phyloP scores from a whole-genome alignment of 2,888 invertebrate genomes.

The Habroteleia sp. region DNA sequence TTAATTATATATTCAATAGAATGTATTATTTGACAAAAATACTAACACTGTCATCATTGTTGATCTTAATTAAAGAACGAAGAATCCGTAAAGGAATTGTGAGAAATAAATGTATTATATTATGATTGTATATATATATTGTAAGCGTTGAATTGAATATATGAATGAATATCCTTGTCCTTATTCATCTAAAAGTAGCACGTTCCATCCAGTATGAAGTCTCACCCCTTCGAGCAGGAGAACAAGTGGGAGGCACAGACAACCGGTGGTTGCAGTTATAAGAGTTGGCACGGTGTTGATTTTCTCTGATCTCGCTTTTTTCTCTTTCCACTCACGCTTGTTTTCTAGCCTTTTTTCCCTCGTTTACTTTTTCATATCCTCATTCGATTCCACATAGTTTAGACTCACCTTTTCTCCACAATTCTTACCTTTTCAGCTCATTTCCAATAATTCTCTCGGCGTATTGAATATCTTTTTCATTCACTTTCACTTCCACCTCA shows the following conservation, averaged over 20 bases:
- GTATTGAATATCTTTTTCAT: constrained; percentile 63
- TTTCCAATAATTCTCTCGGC: constrained; percentile 58
- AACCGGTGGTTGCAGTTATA: constrained; percentile 78
- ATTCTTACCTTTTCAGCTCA: constrained; percentile 65
- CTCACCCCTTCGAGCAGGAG: constrained; percentile 67
- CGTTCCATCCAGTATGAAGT: constrained; percentile 74
- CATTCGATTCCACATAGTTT: constrained; percentile 45
- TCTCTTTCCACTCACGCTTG: constrained; percentile 45
- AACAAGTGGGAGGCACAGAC: constrained; percentile 72
- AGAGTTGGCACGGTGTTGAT: constrained; percentile 78
- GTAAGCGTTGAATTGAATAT: constrained; percentile 65
- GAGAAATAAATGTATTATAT: not conserved
- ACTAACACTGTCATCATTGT: too few relatives aligned
- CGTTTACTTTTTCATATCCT: constrained; percentile 57
- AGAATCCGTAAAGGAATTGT: too few relatives aligned
- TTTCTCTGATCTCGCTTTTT: constrained; percentile 67
- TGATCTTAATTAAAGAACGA: too few relatives aligned
- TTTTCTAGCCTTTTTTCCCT: constrained; percentile 52
- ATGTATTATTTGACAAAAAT: too few relatives aligned
- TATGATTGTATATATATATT: constrained; percentile 15
- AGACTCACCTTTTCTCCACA: constrained; percentile 68
- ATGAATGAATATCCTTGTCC: constrained; percentile 76
- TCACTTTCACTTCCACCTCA: constrained; percentile 57
- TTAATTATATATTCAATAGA: too few relatives aligned
- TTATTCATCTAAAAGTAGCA: constrained; percentile 75